Conservation (phyloP, 1,140 invertebrate genomes). For the Bombus affinis region DNA sequence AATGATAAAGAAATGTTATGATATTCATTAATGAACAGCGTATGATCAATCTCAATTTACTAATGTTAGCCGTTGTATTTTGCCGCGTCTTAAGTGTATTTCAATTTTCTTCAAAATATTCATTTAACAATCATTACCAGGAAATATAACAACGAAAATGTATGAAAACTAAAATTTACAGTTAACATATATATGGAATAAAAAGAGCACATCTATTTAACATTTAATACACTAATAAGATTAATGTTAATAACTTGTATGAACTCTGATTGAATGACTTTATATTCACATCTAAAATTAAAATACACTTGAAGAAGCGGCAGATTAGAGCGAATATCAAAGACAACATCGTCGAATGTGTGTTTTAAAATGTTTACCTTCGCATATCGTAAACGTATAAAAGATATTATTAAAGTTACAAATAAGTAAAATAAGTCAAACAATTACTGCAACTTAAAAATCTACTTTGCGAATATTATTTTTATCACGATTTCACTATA, state of each 20-base stretch:
- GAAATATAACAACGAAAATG: not conserved
- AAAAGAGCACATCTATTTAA: not conserved
- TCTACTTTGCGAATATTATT: not conserved
- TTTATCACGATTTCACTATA: constrained; percentile 8
- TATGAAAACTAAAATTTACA: too few relatives aligned
- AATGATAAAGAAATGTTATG: not conserved
- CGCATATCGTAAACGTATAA: not conserved
- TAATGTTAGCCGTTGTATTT: constrained; percentile 4
- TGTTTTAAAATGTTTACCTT: not conserved
- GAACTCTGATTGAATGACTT: not conserved
- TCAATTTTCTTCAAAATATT: not conserved
- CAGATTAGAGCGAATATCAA: not conserved
- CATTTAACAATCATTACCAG: not conserved
- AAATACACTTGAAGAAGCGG: constrained; percentile 9
- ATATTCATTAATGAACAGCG: not conserved
- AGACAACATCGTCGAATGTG: not conserved
- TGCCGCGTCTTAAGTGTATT: not conserved
- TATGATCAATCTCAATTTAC: not conserved
- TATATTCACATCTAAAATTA: not conserved
- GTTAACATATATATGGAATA: too few relatives aligned
- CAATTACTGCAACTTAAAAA: constrained; percentile 6
- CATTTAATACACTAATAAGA: not conserved
- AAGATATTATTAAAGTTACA: constrained; percentile 24
- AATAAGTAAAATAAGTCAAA: not conserved
- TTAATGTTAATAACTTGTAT: not conserved